Conservation (phyloP, 2,888 invertebrate genomes). For the Polydrusus pterygomalis region DNA sequence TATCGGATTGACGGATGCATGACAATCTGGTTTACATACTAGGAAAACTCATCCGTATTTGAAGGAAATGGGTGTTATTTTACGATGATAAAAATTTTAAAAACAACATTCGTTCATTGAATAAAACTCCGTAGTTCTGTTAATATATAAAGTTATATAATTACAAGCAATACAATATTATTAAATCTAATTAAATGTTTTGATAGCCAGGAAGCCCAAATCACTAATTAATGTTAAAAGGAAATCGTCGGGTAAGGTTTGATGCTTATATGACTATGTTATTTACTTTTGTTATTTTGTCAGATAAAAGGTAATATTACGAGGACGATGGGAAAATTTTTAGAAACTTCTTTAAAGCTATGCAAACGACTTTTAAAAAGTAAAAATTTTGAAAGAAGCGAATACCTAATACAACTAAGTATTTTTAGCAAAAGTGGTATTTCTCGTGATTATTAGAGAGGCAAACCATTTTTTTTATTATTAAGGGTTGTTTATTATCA, state of each 20-base stretch:
- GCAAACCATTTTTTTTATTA: too few species aligned
- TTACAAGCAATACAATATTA: neutral
- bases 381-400: too few species aligned
- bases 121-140: neutral
- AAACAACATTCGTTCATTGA: neutral
- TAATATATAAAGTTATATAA: neutral
- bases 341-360: neutral
- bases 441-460: too few species aligned
- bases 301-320: too few species aligned
- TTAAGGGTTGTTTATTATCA: too few species aligned
- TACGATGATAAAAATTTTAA: neutral
- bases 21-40: too few species aligned
- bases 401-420: too few species aligned
- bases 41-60: too few species aligned
- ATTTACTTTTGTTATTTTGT: neutral
- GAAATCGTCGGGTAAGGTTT: neutral
- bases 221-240: neutral
- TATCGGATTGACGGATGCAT: too few species aligned
- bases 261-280: neutral
- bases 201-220: neutral
- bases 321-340: neutral
- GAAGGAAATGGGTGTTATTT: constrained; percentile 16
- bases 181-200: constrained; percentile 7
- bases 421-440: too few species aligned
- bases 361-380: too few species aligned